Base-by-base conservation (phyloP, 2,888 invertebrate genomes). In the Sipunculus nudus region DNA sequence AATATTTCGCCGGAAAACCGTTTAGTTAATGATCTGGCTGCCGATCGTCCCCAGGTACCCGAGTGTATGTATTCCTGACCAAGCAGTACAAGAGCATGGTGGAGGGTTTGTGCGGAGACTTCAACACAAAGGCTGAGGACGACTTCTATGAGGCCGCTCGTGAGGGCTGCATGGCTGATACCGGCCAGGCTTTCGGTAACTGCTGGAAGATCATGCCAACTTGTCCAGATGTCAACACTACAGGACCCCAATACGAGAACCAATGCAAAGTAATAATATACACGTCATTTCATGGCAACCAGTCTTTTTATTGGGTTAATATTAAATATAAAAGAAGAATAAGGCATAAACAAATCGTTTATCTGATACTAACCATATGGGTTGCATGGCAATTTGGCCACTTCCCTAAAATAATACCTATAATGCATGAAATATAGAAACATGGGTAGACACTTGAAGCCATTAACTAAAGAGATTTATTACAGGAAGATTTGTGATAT, bases 61-160 rank as follows among this genome's bases (percentile, higher is more conserved):
- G 61, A 16, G 50, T 67, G 1, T 60, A 62, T 53, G 48, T 68
- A 5, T 54, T 50, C 55, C 56, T 68, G 10, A 35, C 56, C 19
- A 40, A 54, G 13, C 48, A 52, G 41, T 63, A 60, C 48, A 47
- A 35, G 19, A 38, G 46, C 16, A 49, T 52, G 23, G 61, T 66
- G 2, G 61, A 66, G 43, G 68, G 68, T 28, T 59, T 68, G 21
- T 68, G 68, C 43, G 68, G 68, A 16, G 59, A 68, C 54, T 68
- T 52, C 35, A 61, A 68, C 56, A 60, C 54, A 21, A 49, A 53
- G 10, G 59, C 61, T 4, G 47, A 61, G 5, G 59, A 68, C 43
- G 68, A 68, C 46, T 59, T 66, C 46, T n/a, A n/a, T n/a, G 39
- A 40, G 10, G 62, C 54, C 29, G 25, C 59, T 23, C n/a, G 35